A percentile compares a stretch with the other conserved stretches of the same genome.
Conservation (phyloP, 2,113 vertebrate species). For the Equus przewalskii region DNA sequence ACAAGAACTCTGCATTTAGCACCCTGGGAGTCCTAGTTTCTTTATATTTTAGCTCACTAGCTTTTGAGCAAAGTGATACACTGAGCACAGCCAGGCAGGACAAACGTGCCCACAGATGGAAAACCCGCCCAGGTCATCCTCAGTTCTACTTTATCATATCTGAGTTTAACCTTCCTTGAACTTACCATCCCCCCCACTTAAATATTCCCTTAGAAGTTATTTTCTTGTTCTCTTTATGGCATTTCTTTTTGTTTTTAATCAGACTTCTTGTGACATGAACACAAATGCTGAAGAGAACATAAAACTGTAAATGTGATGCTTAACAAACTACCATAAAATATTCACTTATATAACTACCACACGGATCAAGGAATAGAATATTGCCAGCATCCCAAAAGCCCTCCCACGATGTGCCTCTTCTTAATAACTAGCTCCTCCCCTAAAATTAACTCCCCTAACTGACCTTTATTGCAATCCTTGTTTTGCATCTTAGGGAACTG, state of each 20-base stretch:
- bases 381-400: neutral
- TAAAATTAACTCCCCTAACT: neutral
- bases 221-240: neutral
- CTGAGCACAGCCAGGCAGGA: neutral
- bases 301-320: neutral
- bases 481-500: neutral
- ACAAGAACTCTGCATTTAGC: neutral
- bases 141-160: neutral
- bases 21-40: neutral
- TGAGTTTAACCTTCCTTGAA: neutral
- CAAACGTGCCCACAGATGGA: neutral
- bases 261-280: neutral
- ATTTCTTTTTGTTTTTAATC: neutral
- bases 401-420: fast-evolving
- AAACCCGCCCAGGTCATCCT: neutral
- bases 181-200: neutral
- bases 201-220: neutral
- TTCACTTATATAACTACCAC: neutral
- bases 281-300: neutral
- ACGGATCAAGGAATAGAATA: neutral
- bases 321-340: neutral
- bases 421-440: neutral
- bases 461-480: neutral
- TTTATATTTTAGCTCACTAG: neutral
- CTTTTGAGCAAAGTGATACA: neutral